These are phyloP conservation scores for Bufo gargarizans DNA, from an alignment of 2,113 vertebrate genomes.

Conservation along the genomic window DNA sequence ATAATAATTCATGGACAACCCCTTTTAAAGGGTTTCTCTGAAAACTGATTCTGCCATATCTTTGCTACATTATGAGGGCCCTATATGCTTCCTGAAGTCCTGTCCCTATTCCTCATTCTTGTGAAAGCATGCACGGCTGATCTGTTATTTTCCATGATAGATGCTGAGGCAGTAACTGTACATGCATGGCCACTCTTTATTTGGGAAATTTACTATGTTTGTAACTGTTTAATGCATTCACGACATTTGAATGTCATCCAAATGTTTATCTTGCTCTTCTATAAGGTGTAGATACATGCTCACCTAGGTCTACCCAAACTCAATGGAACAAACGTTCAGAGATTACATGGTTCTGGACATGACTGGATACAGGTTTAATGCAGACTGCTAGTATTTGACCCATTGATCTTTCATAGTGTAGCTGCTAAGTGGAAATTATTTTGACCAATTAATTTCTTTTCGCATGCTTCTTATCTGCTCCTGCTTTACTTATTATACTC, in stretches of 20 bases:
- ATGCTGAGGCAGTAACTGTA: too few species aligned
- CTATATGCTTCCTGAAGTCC: too few species aligned
- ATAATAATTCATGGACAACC: too few species aligned
- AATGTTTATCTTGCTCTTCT: not conserved
- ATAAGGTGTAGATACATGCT: not conserved
- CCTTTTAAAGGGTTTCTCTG: too few species aligned
- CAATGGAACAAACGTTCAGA: not conserved
- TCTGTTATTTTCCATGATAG: too few species aligned
- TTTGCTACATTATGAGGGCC: too few species aligned
- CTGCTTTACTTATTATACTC: constrained; percentile 7
- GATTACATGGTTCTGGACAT: not conserved
- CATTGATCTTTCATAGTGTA: not conserved
- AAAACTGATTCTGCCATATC: too few species aligned
- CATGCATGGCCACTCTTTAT: too few species aligned
- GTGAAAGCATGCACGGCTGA: too few species aligned
- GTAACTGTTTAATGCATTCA: not conserved
- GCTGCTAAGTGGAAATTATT: not conserved
- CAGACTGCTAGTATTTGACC: constrained; percentile 11
- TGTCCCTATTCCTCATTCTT: too few species aligned
- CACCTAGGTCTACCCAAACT: not conserved
- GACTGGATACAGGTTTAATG: not conserved
- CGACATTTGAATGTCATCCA: not conserved
- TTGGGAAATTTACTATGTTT: not conserved
- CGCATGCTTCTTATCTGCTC: constrained; percentile 10
- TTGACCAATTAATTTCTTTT: constrained; percentile 29